A percentile compares a stretch with the other conserved stretches of the same genome.
phyloP scores from a whole-genome alignment of 1,140 invertebrate genomes.

The Agrilus planipennis region DNA sequence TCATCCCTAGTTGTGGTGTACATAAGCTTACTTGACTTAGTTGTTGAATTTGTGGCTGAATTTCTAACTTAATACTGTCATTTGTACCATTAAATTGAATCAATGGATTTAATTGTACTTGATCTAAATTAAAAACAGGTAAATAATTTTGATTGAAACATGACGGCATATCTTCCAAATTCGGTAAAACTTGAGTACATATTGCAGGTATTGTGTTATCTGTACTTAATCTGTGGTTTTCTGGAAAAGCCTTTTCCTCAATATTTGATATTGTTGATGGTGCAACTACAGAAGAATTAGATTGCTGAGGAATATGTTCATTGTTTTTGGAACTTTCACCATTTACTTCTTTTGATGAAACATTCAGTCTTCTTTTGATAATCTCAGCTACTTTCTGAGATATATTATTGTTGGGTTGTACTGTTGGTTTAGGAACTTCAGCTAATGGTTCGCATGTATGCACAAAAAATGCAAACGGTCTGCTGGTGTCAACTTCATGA shows the following conservation, averaged over 20 bases:
- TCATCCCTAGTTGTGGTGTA: slow-evolving; percentile 14
- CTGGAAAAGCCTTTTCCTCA: not conserved
- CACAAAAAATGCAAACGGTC: slow-evolving; percentile 26
- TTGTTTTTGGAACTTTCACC: slow-evolving; percentile 5
- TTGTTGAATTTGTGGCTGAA: slow-evolving; percentile 16
- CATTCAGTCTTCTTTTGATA: slow-evolving; percentile 21
- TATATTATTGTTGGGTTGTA: slow-evolving; percentile 19
- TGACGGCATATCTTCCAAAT: slow-evolving; percentile 3
- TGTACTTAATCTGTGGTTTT: slow-evolving; percentile 3
- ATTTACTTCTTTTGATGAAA: slow-evolving; percentile 16
- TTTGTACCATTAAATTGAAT: slow-evolving; percentile 19
- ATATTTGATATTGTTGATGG: not conserved
- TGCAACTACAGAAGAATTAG: not conserved
- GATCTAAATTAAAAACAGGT: slow-evolving; percentile 1
- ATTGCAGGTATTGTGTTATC: slow-evolving; percentile 1
- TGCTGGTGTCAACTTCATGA: slow-evolving; percentile 21
- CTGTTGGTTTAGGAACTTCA: slow-evolving; percentile 18
- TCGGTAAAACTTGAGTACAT: not conserved
- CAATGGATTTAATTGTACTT: slow-evolving; percentile 17
- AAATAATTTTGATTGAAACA: not conserved
- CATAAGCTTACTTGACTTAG: slow-evolving; percentile 21
- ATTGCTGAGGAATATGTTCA: not conserved
- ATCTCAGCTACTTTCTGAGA: slow-evolving; percentile 26
- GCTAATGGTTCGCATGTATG: slow-evolving; percentile 27
- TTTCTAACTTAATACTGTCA: slow-evolving; percentile 17